Evolutionary conservation across 2,888 invertebrate genomes (phyloP), one percentile per base, ranked within the genome.

Genomic region (Ectobius pallidus): DNA sequence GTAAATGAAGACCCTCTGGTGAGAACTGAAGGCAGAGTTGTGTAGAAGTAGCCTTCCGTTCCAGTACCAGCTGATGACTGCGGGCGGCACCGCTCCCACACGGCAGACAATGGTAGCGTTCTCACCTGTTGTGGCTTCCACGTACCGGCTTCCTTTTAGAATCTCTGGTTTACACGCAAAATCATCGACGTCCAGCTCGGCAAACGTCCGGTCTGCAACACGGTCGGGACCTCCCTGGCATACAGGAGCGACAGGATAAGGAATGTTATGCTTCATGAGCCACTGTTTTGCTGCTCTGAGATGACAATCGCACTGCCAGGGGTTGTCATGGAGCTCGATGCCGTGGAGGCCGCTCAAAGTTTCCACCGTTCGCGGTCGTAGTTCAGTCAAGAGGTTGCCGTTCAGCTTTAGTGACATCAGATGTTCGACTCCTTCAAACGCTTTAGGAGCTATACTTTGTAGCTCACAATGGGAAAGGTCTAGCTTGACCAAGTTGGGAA

Each of bases 241-340:
- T 27, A 89, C 84, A 0, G 95, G 94, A 6, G 93, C 90, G 69
- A 93, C 90, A n/a, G 91, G 87, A 78, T 91, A 89, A 1, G 92
- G 91, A 46, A 92, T 88, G 80, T 93, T 93, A 77, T 91, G 88
- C 79, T 90, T 89, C 68, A 90, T 89, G 76, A 95, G 84, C 95
- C 95, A 95, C 78, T 91, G 86, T 81, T 94, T 93, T 73, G 94
- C 88, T 73, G 92, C 91, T 67, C 95, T 86, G 73, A 95, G 82
- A 27, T 93, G 90, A 80, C 95, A 96, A 80, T 95, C 95, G 81
- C 95, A 96, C 75, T 90, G 88, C 95, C 95, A 95, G 0, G 93
- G 94, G 83, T 95, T 95, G 77, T 93, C 93, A 76, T 95, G 93
- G 77, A 95, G 84, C 80, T 94, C 93, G 75, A 95, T 90, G 52